Conservation (phyloP, 2,113 vertebrate species). For the Dolichallabes microphthalmus region DNA sequence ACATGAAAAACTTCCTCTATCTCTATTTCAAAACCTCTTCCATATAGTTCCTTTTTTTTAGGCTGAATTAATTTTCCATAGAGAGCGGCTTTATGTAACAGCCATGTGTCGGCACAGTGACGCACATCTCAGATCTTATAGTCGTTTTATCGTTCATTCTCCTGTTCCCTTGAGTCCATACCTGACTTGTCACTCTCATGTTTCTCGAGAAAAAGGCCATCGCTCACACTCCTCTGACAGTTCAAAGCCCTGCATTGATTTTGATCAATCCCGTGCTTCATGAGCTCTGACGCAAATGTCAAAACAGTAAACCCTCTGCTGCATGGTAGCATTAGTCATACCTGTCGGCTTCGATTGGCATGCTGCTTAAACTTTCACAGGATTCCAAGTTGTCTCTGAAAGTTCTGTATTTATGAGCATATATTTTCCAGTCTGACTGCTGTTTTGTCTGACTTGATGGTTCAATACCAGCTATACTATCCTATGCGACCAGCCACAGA, state of each 20-base stretch:
- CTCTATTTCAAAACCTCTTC: slow-evolving; percentile 1
- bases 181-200: slow-evolving; percentile 41
- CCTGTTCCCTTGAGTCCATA: slow-evolving; percentile 34
- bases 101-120: slow-evolving; percentile 35
- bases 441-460: neutral
- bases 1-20: neutral
- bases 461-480: neutral
- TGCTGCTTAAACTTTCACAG: slow-evolving; percentile 27
- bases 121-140: slow-evolving; percentile 40
- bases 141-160: slow-evolving; percentile 5
- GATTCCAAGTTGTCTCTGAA: slow-evolving; percentile 16
- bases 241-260: slow-evolving; percentile 42
- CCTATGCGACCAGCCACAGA: neutral
- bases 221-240: slow-evolving; percentile 36
- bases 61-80: slow-evolving; percentile 32
- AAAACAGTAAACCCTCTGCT: slow-evolving; percentile 34
- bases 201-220: slow-evolving; percentile 28
- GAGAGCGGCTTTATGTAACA: slow-evolving; percentile 44
- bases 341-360: slow-evolving; percentile 11
- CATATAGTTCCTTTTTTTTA: slow-evolving; percentile 24
- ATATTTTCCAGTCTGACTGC: neutral
- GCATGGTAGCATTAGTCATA: slow-evolving; percentile 33
- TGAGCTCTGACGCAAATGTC: slow-evolving; percentile 32
- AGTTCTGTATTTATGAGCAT: neutral
- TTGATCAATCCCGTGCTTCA: slow-evolving; percentile 31